Evolutionary conservation across 92 coral and sea anemone genomes (phyloP).

Genomic region (Epizoanthus illoricatus): DNA sequence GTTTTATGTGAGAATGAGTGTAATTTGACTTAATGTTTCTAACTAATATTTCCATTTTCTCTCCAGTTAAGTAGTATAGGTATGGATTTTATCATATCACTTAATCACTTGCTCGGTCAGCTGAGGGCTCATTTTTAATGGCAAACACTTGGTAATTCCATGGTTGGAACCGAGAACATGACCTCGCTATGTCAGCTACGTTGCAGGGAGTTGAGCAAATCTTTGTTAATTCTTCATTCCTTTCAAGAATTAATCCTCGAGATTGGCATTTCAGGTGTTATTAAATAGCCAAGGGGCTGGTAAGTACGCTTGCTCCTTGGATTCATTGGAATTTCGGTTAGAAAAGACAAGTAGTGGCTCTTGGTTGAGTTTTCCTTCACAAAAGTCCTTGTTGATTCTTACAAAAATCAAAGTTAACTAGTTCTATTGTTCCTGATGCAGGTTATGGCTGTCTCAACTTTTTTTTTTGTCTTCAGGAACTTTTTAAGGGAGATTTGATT

Average conservation of each 20-base stretch:
- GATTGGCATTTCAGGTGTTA: background rate
- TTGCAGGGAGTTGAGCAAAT: conserved; percentile 66
- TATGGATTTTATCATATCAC: conserved; percentile 22
- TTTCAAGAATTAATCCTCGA: background rate
- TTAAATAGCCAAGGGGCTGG: conserved; percentile 31
- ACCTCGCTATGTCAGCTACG: conserved; percentile 75
- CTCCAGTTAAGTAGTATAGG: conserved; percentile 41
- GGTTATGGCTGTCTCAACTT: background rate
- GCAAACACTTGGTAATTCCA: conserved; percentile 36
- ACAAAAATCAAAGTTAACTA: too few relatives aligned
- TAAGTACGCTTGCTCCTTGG: conserved; percentile 32
- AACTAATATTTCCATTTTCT: conserved; percentile 29
- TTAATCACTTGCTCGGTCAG: conserved; percentile 24
- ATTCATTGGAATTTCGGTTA: background rate
- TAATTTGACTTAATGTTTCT: conserved; percentile 24
- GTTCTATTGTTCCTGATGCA: background rate
- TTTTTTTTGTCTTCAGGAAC: too few relatives aligned
- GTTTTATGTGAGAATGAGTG: background rate
- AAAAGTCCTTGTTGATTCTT: conserved; percentile 13
- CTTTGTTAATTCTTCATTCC: background rate
- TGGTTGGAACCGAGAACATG: conserved; percentile 73
- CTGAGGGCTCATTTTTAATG: conserved; percentile 43
- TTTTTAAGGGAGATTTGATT: too few relatives aligned
- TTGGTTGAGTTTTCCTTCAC: conserved; percentile 43
- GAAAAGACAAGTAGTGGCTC: conserved; percentile 21